phyloP scores from a whole-genome alignment of 1,140 invertebrate species.

The Polypedilum vanderplanki region DNA sequence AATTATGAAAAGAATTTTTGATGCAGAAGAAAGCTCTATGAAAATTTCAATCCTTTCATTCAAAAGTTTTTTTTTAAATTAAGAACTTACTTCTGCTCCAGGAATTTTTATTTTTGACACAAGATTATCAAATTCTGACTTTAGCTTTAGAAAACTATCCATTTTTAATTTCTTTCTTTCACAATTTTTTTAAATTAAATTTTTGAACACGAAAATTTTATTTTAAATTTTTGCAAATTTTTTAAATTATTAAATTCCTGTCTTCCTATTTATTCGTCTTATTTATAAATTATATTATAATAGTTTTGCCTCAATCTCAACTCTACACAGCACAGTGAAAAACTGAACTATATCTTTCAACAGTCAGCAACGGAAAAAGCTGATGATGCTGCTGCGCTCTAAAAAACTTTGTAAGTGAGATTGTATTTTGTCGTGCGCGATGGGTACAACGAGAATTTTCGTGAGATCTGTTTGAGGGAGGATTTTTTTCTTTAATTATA shows the following conservation, averaged over 20 bases:
- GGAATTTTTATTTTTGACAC: constrained; percentile 22
- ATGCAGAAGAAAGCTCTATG: no score
- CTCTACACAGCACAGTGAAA: neutral
- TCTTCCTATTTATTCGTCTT: no score
- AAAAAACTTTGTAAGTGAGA: neutral
- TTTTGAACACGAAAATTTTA: neutral
- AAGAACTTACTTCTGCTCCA: constrained; percentile 6
- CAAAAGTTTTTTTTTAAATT: no score
- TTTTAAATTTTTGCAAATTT: neutral
- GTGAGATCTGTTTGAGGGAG: neutral
- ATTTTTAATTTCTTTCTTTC: neutral
- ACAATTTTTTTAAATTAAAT: neutral
- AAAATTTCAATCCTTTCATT: neutral
- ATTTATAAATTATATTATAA: neutral
- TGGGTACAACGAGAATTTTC: neutral
- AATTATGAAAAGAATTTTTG: neutral
- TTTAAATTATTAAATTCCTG: neutral
- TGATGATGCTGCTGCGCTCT: neutral
- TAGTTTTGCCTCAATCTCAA: constrained; percentile 14
- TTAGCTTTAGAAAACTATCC: constrained; percentile 22
- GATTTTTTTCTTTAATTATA: no score
- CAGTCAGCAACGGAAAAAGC: constrained; percentile 26
- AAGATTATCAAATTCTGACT: constrained; percentile 17
- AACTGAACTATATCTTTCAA: constrained; percentile 20
- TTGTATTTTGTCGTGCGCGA: constrained; percentile 15